Evolutionary conservation across 2,113 vertebrate genomes (phyloP), one percentile per base, ranked within the genome.

Genomic region (Chionomys nivalis): DNA sequence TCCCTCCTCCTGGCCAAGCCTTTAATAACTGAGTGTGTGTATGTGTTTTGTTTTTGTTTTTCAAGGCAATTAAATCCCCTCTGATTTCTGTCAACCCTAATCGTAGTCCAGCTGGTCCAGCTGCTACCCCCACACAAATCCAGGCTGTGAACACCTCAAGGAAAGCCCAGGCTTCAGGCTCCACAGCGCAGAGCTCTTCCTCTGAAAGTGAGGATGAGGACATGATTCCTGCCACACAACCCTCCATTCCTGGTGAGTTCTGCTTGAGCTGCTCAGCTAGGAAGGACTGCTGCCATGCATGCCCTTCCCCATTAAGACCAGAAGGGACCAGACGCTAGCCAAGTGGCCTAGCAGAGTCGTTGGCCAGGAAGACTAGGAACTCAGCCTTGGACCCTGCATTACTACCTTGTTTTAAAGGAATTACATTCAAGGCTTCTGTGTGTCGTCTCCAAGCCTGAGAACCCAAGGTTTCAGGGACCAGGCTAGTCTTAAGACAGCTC

Each of bases 151-250:
- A 89, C 89, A 68, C 93, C 94, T 95, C 91, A 0, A 91, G 79
- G 97, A 98, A 98, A 94, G 96, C 87, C 97, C 97, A 49, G 82
- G 96, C 42, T 79, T 98, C 97, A 0, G 97, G 93, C 92, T 97
- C 91, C 2, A 95, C 5, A 55, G 98, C 97, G 94, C 97, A 95
- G 90, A 98, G 97, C 94, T 98, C 97, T 0, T 98, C 97, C 0
- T 98, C 98, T 24, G 98, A 98, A 94, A 98, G 98, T 0, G 98
- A 98, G 93, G 98, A 97, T 8, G 95, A 97, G 42, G 96, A 96
- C 3, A 19, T 97, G 83, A 26, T 97, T 36, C 96, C 98, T 0
- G 94, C 44, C 0, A 93, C 97, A 17, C 98, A 97, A 68, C 68
- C 44, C 33, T 92, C 68, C 31, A 61, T 88, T 90, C 94, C 79